phyloP scores from a whole-genome alignment of 2,113 vertebrate species.

The Plecotus auritus region DNA sequence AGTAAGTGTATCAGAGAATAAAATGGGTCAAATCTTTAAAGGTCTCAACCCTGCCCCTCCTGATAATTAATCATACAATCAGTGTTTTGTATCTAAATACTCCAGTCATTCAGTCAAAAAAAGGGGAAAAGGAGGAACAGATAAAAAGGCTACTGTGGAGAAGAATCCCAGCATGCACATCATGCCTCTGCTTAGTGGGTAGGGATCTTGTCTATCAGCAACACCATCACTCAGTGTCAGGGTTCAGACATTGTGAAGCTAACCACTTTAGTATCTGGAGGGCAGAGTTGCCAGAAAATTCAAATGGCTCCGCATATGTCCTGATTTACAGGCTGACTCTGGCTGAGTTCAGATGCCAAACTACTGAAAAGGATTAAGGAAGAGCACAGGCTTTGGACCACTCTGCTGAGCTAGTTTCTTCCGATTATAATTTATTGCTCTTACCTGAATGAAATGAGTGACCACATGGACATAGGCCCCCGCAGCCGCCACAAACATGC shows the following conservation, averaged over 20 bases:
- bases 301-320: neutral
- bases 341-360: neutral
- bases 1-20: neutral
- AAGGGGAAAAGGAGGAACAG: neutral
- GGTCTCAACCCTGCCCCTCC: neutral
- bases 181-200: neutral
- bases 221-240: neutral
- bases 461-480: conserved; percentile 92
- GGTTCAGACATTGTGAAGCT: neutral
- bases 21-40: neutral
- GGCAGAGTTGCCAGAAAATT: neutral
- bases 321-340: neutral
- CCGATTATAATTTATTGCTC: neutral
- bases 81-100: neutral
- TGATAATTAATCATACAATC: neutral
- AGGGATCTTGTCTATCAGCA: neutral
- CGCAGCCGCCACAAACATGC: conserved; percentile 90
- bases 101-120: neutral
- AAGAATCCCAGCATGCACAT: neutral
- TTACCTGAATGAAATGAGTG: conserved; percentile 92
- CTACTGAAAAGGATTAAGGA: neutral
- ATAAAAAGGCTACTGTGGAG: neutral
- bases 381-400: neutral
- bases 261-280: neutral
- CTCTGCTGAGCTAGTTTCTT: neutral